Conservation (phyloP, 2,113 vertebrate genomes). For the Pseudorasbora parva region DNA sequence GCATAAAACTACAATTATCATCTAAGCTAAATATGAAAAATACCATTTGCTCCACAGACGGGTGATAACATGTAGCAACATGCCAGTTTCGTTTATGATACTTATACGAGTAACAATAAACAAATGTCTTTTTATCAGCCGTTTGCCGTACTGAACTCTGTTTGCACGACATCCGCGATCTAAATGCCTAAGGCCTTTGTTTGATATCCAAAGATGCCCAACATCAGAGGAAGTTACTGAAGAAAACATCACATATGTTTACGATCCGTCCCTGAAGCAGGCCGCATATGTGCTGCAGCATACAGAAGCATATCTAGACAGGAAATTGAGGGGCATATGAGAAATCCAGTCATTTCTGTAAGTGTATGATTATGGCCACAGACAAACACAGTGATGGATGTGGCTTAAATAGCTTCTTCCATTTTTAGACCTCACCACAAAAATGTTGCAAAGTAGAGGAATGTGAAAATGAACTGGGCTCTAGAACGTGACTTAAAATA, state of each 20-base stretch:
- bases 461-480: constrained; percentile 45
- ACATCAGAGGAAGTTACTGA: neutral
- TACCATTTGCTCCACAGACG: neutral
- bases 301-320: constrained; percentile 9
- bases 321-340: constrained; percentile 51
- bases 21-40: neutral
- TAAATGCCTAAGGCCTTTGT: constrained; percentile 9
- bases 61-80: neutral
- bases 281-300: neutral
- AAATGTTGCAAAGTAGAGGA: constrained; percentile 54
- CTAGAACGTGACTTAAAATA: constrained; percentile 16
- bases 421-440: constrained; percentile 67
- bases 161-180: neutral
- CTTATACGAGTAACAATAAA: neutral
- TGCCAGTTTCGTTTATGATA: neutral
- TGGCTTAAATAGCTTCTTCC: constrained; percentile 62
- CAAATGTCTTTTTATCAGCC: neutral
- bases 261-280: neutral
- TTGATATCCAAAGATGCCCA: constrained; percentile 29
- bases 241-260: constrained; percentile 20
- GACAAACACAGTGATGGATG: constrained; percentile 36
- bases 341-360: constrained; percentile 53
- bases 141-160: neutral
- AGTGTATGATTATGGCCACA: constrained; percentile 56
- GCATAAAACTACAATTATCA: neutral